Percentiles rank a stretch among this genome's conserved stretches.
Evolutionary conservation across 2,113 vertebrate species (phyloP).

Genomic region (Sapajus apella): DNA sequence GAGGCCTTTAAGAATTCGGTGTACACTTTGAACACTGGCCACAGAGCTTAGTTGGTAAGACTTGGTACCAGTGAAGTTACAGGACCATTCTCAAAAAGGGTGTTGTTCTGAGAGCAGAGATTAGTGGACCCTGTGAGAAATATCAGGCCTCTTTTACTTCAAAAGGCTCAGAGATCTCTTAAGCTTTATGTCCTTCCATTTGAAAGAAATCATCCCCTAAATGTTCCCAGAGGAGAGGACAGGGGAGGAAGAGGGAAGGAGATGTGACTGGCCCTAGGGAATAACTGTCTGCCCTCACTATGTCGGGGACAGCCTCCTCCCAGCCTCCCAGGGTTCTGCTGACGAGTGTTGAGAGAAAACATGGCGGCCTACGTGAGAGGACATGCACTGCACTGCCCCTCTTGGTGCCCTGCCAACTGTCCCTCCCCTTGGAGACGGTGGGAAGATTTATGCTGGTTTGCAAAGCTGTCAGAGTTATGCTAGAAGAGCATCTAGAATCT

Average conservation of each 20-base stretch:
- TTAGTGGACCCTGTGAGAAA: background rate
- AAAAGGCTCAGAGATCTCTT: background rate
- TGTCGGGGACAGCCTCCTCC: background rate
- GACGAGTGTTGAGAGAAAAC: background rate
- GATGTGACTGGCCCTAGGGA: background rate
- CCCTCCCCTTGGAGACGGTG: background rate
- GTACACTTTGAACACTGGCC: constrained; percentile 7
- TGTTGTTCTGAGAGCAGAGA: background rate
- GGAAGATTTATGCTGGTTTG: background rate
- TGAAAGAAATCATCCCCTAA: constrained; percentile 14
- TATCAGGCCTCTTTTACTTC: background rate
- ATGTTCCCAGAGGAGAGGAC: background rate
- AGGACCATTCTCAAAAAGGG: background rate
- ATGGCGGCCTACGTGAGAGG: background rate
- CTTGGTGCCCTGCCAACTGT: background rate
- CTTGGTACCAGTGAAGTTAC: background rate
- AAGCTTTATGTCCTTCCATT: background rate
- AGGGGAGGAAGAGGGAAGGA: background rate
- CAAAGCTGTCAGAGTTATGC: background rate
- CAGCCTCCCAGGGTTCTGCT: background rate
- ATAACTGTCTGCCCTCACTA: accelerated
- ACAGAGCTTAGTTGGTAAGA: background rate
- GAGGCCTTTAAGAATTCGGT: background rate
- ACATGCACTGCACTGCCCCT: accelerated
- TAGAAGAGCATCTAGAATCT: background rate